These are phyloP conservation scores for Origma solitaria DNA, from an alignment of 2,113 vertebrate species.

Conservation along the genomic window DNA sequence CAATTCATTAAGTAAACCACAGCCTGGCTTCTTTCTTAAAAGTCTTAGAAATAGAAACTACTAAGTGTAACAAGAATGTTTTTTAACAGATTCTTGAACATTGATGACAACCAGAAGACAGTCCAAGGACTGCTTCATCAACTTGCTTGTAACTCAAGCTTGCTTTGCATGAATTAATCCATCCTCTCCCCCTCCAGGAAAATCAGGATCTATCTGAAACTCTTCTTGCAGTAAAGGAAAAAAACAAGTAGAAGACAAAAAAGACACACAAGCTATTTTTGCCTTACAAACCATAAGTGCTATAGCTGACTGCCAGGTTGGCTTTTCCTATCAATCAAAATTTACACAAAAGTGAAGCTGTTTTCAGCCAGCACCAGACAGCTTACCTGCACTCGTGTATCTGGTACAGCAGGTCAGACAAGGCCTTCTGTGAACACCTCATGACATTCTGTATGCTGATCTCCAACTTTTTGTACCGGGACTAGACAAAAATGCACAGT, in stretches of 20 bases:
- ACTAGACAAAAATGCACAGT: background rate
- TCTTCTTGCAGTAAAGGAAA: background rate
- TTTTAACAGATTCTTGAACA: background rate
- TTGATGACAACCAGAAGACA: background rate
- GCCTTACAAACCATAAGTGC: rapidly evolving
- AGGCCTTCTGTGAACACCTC: conserved; percentile 67
- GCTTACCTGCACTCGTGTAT: conserved; percentile 76
- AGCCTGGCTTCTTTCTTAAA: background rate
- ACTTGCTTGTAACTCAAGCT: background rate
- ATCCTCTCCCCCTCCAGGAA: background rate
- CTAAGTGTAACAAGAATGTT: background rate
- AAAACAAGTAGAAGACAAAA: background rate
- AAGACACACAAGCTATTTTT: background rate
- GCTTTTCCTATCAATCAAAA: background rate
- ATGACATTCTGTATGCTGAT: conserved; percentile 49
- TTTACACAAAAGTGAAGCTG: background rate
- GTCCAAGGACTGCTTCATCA: background rate
- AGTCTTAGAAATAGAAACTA: background rate
- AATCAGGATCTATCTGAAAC: background rate
- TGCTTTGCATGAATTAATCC: background rate
- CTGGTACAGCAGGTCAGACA: conserved; percentile 72
- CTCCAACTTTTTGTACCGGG: conserved; percentile 68
- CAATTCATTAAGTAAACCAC: background rate
- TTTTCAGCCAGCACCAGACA: background rate
- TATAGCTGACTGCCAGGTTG: background rate